A percentile compares a stretch with the other conserved stretches of the same genome.
These are phyloP conservation scores for Sisyra nigra DNA, from an alignment of 2,888 invertebrate species.

Conservation along the genomic window DNA sequence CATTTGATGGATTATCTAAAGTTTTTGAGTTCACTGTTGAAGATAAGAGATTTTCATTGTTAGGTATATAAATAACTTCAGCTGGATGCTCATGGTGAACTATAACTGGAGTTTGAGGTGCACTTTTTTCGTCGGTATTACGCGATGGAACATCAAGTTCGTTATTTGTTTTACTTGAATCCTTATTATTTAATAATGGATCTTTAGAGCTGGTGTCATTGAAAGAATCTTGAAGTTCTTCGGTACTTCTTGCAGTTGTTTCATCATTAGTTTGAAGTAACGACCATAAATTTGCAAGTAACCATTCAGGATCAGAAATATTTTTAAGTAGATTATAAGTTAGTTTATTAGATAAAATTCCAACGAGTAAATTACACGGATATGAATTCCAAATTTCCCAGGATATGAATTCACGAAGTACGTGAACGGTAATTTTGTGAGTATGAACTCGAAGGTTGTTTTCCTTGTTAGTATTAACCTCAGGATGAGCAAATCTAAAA, in stretches of 20 bases:
- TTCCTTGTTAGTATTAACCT: conserved; percentile 15
- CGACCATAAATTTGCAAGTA: conserved; percentile 11
- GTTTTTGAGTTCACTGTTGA: no score
- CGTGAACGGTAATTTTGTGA: conserved; percentile 34
- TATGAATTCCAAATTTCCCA: conserved; percentile 53
- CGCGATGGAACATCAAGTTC: not conserved
- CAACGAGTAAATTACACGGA: conserved; percentile 42
- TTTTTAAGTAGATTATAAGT: conserved; percentile 31
- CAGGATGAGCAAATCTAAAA: conserved; percentile 1
- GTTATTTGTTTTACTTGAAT: not conserved
- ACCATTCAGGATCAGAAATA: conserved; percentile 30
- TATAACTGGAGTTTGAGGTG: not conserved
- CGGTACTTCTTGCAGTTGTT: conserved; percentile 3
- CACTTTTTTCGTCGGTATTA: not conserved
- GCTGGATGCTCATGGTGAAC: conserved; percentile 2
- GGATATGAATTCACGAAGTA: conserved; percentile 44
- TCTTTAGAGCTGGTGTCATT: not conserved
- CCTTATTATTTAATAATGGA: not conserved
- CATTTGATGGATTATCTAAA: no score
- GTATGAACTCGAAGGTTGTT: conserved; percentile 39
- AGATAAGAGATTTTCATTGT: no score
- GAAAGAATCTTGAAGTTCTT: conserved; percentile 12
- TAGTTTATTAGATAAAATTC: conserved; percentile 42
- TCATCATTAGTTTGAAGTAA: no score
- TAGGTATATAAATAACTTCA: not conserved